Evolutionary conservation across 92 coral and sea anemone species (phyloP).

Genomic region (Scolanthus callimorphus): DNA sequence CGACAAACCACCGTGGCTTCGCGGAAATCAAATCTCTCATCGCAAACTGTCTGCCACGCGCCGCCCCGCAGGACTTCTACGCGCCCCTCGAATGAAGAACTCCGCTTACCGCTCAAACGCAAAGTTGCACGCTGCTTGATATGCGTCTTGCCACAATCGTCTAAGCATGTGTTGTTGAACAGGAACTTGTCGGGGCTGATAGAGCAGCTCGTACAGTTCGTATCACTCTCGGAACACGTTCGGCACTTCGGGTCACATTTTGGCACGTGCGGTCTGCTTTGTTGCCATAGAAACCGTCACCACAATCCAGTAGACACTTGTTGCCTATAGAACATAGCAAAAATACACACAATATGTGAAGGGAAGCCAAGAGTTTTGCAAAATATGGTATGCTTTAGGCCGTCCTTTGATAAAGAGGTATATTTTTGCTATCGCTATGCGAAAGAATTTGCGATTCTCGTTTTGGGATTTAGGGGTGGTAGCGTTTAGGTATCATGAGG

Average conservation of each 20-base stretch:
- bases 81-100: conserved; percentile 62
- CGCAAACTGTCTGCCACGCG: conserved; percentile 70
- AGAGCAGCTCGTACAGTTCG: conserved; percentile 58
- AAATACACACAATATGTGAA: too few relatives aligned
- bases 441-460: too few relatives aligned
- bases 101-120: conserved; percentile 64
- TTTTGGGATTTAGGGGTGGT: too few relatives aligned
- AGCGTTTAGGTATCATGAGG: too few relatives aligned
- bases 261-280: conserved; percentile 45
- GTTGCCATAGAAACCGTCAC: conserved; percentile 83
- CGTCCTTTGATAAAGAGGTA: too few relatives aligned
- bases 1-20: conserved; percentile 80
- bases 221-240: conserved; percentile 66
- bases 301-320: conserved; percentile 50
- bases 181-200: conserved; percentile 36
- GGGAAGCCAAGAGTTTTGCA: too few relatives aligned
- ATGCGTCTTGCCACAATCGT: conserved; percentile 27
- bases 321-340: too few relatives aligned
- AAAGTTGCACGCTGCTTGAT: conserved; percentile 46
- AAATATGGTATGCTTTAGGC: too few relatives aligned
- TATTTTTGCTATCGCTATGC: too few relatives aligned
- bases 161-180: conserved; percentile 37
- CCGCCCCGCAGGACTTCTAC: conserved; percentile 41
- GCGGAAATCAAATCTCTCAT: conserved; percentile 64
- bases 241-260: conserved; percentile 65